These are phyloP conservation scores for Vanessa cardui DNA, from an alignment of 2,888 invertebrate species.

Conservation along the genomic window DNA sequence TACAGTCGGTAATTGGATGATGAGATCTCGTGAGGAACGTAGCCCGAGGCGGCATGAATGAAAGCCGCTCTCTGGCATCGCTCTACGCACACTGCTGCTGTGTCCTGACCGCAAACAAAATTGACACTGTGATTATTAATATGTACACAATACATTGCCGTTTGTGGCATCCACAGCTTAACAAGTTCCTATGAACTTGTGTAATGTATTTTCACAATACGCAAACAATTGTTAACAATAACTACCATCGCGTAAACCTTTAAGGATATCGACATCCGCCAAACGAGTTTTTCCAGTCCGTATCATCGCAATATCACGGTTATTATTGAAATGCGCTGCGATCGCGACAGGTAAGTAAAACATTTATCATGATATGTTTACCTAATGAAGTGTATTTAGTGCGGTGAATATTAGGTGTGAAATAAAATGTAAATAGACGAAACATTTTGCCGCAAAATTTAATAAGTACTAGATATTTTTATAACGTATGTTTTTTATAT, in stretches of 20 bases:
- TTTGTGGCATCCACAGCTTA: conserved; percentile 5
- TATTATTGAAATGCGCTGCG: conserved; percentile 80
- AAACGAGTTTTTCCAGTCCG: conserved; percentile 82
- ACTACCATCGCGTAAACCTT: conserved; percentile 59
- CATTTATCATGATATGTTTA: conserved; percentile 79
- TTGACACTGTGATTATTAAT: conserved; percentile 24
- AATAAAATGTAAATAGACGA: conserved; percentile 26
- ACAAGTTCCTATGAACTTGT: not conserved
- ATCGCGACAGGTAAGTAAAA: conserved; percentile 80
- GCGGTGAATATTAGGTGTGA: conserved; percentile 29
- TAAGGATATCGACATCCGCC: conserved; percentile 81
- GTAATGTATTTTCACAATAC: conserved; percentile 49
- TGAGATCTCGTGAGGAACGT: conserved; percentile 79
- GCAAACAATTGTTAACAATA: conserved; percentile 43
- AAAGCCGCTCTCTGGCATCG: conserved; percentile 76
- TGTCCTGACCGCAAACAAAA: conserved; percentile 54
- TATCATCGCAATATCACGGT: conserved; percentile 83
- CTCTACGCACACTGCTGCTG: conserved; percentile 56
- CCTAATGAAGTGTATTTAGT: conserved; percentile 46
- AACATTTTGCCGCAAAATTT: conserved; percentile 13
- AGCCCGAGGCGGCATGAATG: conserved; percentile 81
- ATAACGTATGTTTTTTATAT: too few species aligned
- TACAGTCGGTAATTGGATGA: conserved; percentile 78
- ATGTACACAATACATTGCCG: conserved; percentile 51
- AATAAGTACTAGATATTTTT: not conserved